Conservation (phyloP, 2,888 invertebrate species). For the Cheilosia vernalis region DNA sequence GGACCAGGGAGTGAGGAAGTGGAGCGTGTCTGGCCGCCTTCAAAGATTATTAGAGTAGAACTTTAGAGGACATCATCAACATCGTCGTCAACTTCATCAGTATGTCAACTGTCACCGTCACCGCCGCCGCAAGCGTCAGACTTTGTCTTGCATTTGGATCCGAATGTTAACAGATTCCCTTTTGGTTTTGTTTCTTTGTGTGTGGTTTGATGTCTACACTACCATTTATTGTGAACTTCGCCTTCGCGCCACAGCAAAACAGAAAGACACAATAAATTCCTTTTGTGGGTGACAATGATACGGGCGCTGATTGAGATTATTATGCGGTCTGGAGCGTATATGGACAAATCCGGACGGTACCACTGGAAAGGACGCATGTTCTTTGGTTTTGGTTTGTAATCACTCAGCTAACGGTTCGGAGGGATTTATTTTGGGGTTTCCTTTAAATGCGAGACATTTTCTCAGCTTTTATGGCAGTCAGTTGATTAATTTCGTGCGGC, state of each 20-base stretch:
- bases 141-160: conserved; percentile 44
- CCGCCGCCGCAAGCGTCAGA: background rate
- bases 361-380: conserved; percentile 40
- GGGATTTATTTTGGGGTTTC: conserved; percentile 5
- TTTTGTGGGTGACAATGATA: conserved; percentile 66
- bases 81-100: conserved; percentile 10
- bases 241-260: no score
- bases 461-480: conserved; percentile 35
- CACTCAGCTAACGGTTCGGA: conserved; percentile 33
- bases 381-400: background rate
- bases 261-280: conserved; percentile 19
- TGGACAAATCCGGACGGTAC: conserved; percentile 23
- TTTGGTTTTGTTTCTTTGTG: conserved; percentile 2
- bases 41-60: conserved; percentile 61
- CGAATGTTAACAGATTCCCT: conserved; percentile 20
- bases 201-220: conserved; percentile 32
- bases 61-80: conserved; percentile 61
- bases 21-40: conserved; percentile 57
- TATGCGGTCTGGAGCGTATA: conserved; percentile 14
- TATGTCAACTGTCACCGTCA: background rate
- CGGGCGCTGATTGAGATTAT: conserved; percentile 58
- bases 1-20: background rate
- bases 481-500: conserved; percentile 46
- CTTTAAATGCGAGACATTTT: conserved; percentile 33
- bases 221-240: conserved; percentile 30